Evolutionary conservation across 2,888 invertebrate genomes (phyloP).

Genomic region (Dorcus parallelipipedus): DNA sequence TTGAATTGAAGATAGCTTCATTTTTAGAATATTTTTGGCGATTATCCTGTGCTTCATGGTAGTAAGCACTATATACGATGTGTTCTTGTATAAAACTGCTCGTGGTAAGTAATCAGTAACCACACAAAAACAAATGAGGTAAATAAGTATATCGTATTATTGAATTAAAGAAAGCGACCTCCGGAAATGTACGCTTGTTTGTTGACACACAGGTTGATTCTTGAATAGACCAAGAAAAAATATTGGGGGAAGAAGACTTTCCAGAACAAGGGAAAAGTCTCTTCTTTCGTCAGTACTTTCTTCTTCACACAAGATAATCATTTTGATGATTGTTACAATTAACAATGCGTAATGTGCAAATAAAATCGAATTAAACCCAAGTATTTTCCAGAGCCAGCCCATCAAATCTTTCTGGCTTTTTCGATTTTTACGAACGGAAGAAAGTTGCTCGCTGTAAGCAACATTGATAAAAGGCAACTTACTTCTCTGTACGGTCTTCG

Average conservation of each 20-base stretch:
- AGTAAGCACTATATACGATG: neutral
- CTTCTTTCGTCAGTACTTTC: too few species aligned
- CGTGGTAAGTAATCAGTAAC: neutral
- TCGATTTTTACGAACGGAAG: constrained; percentile 48
- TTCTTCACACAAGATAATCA: too few species aligned
- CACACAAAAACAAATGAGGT: neutral
- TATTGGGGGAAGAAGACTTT: too few species aligned
- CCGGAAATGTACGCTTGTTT: neutral
- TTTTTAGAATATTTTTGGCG: neutral
- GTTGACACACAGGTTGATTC: too few species aligned
- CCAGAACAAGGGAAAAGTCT: too few species aligned
- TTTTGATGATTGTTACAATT: too few species aligned
- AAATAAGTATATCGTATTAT: too few species aligned
- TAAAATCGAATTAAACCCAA: too few species aligned
- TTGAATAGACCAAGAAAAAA: neutral
- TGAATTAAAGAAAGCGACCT: neutral
- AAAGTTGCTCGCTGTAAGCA: constrained; percentile 40
- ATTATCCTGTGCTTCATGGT: neutral
- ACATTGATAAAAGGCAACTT: constrained; percentile 38
- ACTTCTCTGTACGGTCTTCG: constrained; percentile 50
- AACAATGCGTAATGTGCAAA: too few species aligned
- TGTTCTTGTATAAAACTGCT: neutral
- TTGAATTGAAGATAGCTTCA: neutral
- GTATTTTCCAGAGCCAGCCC: constrained; percentile 21
- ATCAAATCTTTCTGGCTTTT: constrained; percentile 34